Conservation (phyloP, 2,888 invertebrate genomes). For the Theodoxus fluviatilis region DNA sequence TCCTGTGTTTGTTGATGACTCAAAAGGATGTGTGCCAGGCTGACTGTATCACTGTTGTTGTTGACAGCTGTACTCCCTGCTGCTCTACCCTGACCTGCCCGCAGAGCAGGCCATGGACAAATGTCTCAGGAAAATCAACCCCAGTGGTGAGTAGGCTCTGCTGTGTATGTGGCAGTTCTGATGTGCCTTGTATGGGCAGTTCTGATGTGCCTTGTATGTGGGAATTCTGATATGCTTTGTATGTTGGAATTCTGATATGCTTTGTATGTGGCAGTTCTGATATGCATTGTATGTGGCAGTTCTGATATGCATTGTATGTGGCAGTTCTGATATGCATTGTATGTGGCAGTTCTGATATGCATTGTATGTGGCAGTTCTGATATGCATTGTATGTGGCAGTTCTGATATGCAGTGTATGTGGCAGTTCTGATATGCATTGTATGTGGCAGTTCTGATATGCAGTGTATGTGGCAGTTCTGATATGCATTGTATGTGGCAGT, state of each 20-base stretch:
- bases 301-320: background rate
- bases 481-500: no score
- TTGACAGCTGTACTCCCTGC: slow-evolving; percentile 53
- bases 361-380: no score
- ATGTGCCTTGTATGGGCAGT: background rate
- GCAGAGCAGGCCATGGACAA: slow-evolving; percentile 50
- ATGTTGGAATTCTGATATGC: no score
- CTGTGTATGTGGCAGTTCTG: background rate
- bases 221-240: no score
- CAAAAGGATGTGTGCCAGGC: background rate
- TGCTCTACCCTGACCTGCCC: slow-evolving; percentile 48
- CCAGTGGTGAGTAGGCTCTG: slow-evolving; percentile 50
- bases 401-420: background rate
- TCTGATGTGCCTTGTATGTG: background rate
- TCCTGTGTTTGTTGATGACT: background rate
- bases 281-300: background rate
- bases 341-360: no score
- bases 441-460: slow-evolving; percentile 48
- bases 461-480: no score
- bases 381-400: background rate
- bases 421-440: background rate
- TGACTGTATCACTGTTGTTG: background rate
- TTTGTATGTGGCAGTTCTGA: background rate
- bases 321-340: no score
- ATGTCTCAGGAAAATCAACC: slow-evolving; percentile 51